Evolutionary conservation across 2,113 vertebrate genomes (phyloP).

Genomic region (Chelonoidis abingdonii): DNA sequence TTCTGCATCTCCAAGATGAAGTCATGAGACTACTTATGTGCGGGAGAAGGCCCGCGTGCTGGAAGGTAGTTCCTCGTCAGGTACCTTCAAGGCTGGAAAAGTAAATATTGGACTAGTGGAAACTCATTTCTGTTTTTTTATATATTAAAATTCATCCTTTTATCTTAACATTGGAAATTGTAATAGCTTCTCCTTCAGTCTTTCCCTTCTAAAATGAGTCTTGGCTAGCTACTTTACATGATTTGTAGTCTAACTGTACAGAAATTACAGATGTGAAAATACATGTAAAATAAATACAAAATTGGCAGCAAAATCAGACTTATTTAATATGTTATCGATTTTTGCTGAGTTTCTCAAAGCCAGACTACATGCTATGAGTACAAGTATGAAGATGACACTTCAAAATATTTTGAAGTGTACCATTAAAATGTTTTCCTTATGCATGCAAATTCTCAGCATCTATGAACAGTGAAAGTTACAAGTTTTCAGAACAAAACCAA

Average conservation of each 20-base stretch:
- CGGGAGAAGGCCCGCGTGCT: not conserved
- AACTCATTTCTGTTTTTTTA: not conserved
- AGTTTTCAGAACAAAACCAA: too few relatives aligned
- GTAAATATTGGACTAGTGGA: not conserved
- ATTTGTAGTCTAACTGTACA: not conserved
- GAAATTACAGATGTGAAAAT: not conserved
- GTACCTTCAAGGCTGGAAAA: not conserved
- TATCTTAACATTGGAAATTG: not conserved
- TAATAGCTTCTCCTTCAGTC: too few relatives aligned
- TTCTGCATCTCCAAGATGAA: not conserved
- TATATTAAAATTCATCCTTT: not conserved
- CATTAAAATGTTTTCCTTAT: too few relatives aligned
- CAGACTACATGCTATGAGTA: not conserved
- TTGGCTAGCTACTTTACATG: not conserved
- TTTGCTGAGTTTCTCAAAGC: not conserved
- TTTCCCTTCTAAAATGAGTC: not conserved
- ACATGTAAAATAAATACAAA: not conserved
- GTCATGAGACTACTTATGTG: too few relatives aligned
- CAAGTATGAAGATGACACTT: not conserved
- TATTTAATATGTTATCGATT: not conserved
- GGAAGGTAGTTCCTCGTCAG: not conserved
- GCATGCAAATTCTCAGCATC: not conserved
- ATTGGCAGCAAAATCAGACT: not conserved
- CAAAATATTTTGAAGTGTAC: too few relatives aligned
- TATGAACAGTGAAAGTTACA: not conserved